A percentile compares a stretch with the other conserved stretches of the same genome.
Conservation (phyloP, 2,113 vertebrate species). For the Naja naja region DNA sequence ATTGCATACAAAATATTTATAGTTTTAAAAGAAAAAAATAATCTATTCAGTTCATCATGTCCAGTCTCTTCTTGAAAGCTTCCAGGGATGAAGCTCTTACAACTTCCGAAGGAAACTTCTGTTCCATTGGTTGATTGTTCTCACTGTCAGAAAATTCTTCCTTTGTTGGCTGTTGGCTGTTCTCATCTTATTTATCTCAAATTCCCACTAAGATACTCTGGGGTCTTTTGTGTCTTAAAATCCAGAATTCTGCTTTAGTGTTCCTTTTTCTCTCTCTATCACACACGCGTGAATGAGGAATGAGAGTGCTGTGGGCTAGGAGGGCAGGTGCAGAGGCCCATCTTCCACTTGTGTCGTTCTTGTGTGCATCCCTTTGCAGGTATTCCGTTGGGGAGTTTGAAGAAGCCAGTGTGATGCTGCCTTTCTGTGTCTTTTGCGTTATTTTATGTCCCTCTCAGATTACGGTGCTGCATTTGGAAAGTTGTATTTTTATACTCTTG, state of each 20-base stretch:
- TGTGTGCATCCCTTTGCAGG: background rate
- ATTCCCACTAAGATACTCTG: background rate
- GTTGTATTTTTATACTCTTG: background rate
- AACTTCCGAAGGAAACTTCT: no score
- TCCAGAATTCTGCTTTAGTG: constrained; percentile 1
- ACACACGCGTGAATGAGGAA: constrained; percentile 9
- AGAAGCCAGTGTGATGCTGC: background rate
- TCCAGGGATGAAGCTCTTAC: no score
- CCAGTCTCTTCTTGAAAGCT: no score
- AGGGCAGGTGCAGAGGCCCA: background rate
- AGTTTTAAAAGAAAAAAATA: no score
- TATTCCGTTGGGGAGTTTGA: background rate
- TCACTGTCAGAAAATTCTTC: no score
- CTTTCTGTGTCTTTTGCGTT: background rate
- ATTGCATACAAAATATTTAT: no score
- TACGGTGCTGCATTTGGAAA: background rate
- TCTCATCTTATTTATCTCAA: background rate
- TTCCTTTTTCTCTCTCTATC: background rate
- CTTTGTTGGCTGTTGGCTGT: background rate
- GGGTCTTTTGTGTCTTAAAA: background rate
- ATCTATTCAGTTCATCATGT: no score
- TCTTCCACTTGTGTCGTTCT: background rate
- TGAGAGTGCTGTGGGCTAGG: background rate
- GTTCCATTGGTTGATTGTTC: no score
- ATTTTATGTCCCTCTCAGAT: background rate